Percentiles rank a stretch among this genome's conserved stretches.
Conservation (phyloP, 2,888 invertebrate species). For the Drosophila monieri region DNA sequence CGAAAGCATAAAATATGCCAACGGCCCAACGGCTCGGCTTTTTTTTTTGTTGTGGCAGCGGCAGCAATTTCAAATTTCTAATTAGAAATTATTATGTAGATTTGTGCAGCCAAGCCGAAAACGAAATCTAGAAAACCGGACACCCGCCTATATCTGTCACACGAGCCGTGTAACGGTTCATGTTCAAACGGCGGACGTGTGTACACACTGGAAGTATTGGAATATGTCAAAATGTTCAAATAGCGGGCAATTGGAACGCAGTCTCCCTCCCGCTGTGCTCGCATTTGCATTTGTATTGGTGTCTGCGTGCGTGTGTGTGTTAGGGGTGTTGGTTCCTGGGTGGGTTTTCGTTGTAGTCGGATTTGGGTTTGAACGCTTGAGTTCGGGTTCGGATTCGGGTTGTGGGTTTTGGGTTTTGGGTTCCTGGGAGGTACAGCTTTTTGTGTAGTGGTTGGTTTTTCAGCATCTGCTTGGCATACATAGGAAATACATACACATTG, state of each 20-base stretch:
- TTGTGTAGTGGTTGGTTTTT: constrained; percentile 63
- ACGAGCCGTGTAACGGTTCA: constrained; percentile 51
- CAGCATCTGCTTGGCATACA: constrained; percentile 57
- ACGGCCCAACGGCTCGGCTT: constrained; percentile 18
- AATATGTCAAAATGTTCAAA: constrained; percentile 70
- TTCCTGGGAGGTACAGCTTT: constrained; percentile 67
- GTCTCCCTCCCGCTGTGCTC: constrained; percentile 29
- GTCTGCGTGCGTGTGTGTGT: constrained; percentile 34
- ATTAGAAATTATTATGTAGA: constrained; percentile 66
- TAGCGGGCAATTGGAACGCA: constrained; percentile 70
- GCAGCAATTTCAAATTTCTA: constrained; percentile 73
- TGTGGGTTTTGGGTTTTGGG: constrained; percentile 45
- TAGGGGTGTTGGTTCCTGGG: constrained; percentile 75
- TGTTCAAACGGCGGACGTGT: constrained; percentile 41
- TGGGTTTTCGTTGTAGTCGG: constrained; percentile 33
- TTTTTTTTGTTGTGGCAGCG: constrained; percentile 68
- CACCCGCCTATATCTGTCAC: constrained; percentile 73
- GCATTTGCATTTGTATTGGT: not conserved
- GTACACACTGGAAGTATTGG: constrained; percentile 67
- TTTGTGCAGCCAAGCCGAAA: constrained; percentile 38
- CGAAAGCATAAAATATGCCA: constrained; percentile 70
- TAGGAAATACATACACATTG: constrained; percentile 38
- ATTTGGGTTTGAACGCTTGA: constrained; percentile 12
- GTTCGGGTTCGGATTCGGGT: constrained; percentile 2
- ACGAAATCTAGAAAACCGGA: constrained; percentile 34